A percentile compares a stretch with the other conserved stretches of the same genome.
phyloP scores from a whole-genome alignment of 2,797 vertebrate genomes.

The Oreochromis mossambicus region DNA sequence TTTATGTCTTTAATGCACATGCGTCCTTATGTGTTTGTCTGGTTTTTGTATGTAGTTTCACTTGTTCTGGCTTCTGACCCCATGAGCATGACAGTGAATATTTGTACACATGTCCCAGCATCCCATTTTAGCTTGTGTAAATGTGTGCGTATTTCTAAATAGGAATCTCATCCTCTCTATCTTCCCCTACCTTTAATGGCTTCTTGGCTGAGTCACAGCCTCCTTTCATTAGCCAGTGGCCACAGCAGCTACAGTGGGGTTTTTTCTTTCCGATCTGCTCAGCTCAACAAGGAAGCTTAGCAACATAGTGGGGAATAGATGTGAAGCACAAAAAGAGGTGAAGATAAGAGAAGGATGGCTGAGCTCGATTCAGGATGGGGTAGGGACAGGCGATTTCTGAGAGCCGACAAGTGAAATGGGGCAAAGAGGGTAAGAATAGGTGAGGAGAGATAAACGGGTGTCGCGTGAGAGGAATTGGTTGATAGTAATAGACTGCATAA shows the following conservation, averaged over 20 bases:
- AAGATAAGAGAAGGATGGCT: constrained; percentile 28
- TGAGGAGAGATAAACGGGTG: constrained; percentile 49
- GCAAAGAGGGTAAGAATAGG: constrained; percentile 41
- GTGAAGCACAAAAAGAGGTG: constrained; percentile 7
- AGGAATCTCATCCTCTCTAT: constrained; percentile 2
- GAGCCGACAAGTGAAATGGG: constrained; percentile 42
- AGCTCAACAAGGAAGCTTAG: neutral
- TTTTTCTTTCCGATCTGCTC: neutral
- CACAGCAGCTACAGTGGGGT: neutral
- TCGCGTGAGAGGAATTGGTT: constrained; percentile 19
- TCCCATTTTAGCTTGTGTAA: neutral
- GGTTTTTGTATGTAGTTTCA: constrained; percentile 1
- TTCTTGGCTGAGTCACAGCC: constrained; percentile 11
- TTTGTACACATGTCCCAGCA: neutral
- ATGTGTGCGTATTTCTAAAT: constrained; percentile 1
- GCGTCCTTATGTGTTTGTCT: constrained; percentile 21
- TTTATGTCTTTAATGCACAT: constrained; percentile 12
- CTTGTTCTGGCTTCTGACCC: neutral
- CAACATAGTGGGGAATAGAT: neutral
- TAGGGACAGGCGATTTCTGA: constrained; percentile 40
- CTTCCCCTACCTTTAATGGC: neutral
- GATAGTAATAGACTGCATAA: constrained; percentile 46
- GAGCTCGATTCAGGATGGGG: constrained; percentile 49
- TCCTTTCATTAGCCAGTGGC: constrained; percentile 23
- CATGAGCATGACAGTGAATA: neutral